A percentile compares a stretch with the other conserved stretches of the same genome.
Conservation (phyloP, 1,140 invertebrate genomes). For the Drosophila rufa region DNA sequence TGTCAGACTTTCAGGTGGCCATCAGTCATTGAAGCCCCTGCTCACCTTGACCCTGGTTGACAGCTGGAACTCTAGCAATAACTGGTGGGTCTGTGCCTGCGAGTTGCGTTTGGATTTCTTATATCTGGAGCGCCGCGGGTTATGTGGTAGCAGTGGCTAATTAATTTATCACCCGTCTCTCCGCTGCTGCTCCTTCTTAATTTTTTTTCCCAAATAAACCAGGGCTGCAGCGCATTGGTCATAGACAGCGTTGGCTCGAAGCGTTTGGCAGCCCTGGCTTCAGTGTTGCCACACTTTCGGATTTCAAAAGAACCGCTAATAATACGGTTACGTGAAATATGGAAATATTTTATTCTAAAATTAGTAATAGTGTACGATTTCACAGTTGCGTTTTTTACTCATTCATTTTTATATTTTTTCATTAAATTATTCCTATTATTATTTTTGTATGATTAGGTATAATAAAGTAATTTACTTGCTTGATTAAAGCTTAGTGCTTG, state of each 20-base stretch:
- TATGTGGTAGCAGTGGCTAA: slow-evolving; percentile 69
- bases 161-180: slow-evolving; percentile 56
- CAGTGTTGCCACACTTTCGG: neutral
- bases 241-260: neutral
- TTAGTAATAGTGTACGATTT: neutral
- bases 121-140: slow-evolving; percentile 23
- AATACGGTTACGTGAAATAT: neutral
- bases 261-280: neutral
- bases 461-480: neutral
- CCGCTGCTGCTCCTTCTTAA: slow-evolving; percentile 51
- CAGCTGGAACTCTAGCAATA: slow-evolving; percentile 13
- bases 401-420: too few species aligned
- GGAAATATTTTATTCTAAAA: neutral
- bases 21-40: neutral
- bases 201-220: slow-evolving; percentile 71
- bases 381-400: neutral
- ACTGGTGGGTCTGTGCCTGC: too few species aligned
- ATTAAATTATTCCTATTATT: too few species aligned
- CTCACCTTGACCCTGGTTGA: slow-evolving; percentile 49
- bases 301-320: neutral
- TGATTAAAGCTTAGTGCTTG: neutral
- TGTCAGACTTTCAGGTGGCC: slow-evolving; percentile 9
- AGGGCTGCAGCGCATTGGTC: slow-evolving; percentile 45
- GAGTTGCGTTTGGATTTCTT: neutral
- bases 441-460: neutral